These are phyloP conservation scores for Crocuta crocuta DNA, from an alignment of 2,113 vertebrate species.

Conservation along the genomic window DNA sequence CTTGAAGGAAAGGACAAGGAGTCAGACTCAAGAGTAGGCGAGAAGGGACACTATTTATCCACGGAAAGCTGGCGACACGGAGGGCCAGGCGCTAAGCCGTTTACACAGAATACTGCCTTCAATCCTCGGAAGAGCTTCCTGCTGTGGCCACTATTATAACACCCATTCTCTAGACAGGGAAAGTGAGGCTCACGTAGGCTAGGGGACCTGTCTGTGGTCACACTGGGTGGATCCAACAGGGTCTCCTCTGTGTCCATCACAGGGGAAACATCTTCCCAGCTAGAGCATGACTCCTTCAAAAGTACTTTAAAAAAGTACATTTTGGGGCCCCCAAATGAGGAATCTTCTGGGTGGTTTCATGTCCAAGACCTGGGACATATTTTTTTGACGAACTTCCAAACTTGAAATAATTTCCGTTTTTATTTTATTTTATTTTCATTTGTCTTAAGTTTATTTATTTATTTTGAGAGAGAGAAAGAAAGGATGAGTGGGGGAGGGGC, in stretches of 20 bases:
- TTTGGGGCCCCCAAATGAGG: neutral
- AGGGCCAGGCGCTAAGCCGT: too few relatives aligned
- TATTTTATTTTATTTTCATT: too few relatives aligned
- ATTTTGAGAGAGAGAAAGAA: too few relatives aligned
- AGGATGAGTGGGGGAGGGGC: too few relatives aligned
- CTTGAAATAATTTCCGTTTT: neutral
- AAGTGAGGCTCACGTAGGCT: neutral
- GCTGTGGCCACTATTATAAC: rapidly evolving
- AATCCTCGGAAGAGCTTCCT: neutral
- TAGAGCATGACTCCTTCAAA: neutral
- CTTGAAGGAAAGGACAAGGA: neutral
- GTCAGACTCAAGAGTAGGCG: too few relatives aligned
- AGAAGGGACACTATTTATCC: neutral
- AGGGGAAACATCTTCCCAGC: neutral
- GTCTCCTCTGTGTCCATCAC: rapidly evolving
- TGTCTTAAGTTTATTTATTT: too few relatives aligned
- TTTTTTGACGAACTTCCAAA: neutral
- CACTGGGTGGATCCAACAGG: neutral
- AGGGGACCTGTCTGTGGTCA: neutral
- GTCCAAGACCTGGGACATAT: neutral
- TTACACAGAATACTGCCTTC: rapidly evolving
- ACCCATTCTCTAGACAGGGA: neutral
- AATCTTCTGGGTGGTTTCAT: neutral
- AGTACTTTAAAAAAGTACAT: too few relatives aligned
- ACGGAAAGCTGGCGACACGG: neutral